Evolutionary conservation across 2,888 invertebrate species (phyloP), one percentile per base, ranked within the genome.

Genomic region (Noctua janthe): DNA sequence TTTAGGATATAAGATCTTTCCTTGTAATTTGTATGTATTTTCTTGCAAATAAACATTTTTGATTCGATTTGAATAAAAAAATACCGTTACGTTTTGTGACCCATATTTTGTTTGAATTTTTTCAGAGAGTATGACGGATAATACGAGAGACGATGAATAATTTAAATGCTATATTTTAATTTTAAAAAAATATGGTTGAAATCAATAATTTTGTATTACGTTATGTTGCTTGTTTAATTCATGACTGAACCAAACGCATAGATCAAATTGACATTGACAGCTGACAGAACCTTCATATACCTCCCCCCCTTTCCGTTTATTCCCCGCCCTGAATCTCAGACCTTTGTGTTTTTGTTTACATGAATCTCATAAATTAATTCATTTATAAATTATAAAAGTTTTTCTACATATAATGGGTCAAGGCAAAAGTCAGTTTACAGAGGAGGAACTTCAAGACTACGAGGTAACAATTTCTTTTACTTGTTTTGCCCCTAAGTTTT

Each of bases 391-490:
- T 64, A 47, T 15, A 49, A 20, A 47, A 49, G 47, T 47, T 64
- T 72, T 1, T n/a, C 13, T 59, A 3, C 43, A 8, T 29, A 95
- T 87, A 92, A 99, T 99, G 98, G 99, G 98, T 47, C 98, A 98
- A 92, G 97, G 98, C 54, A 98, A 98, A 93, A 98, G 98, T 95
- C 98, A 98, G 91, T 99, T 99, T 94, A 98, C 98, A 3, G 98
- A 98, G 91, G 98, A 99, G 93, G 99, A 99, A 95, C 97, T 99
- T 29, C 98, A 99, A 95, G 99, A 99, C 95, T 99, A 99, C 94
- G 98, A 99, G 97, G 99, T 98, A 96, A 92, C 0, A 11, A 13
- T 8, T 43, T 23, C n/a, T 80, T 49, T 23, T 0, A 17, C 67
- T 73, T 77, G 7, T 17, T 39, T 15, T 70, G 23, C 49, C 81